phyloP scores from a whole-genome alignment of 2,888 invertebrate genomes.

The Torymus tubicola region DNA sequence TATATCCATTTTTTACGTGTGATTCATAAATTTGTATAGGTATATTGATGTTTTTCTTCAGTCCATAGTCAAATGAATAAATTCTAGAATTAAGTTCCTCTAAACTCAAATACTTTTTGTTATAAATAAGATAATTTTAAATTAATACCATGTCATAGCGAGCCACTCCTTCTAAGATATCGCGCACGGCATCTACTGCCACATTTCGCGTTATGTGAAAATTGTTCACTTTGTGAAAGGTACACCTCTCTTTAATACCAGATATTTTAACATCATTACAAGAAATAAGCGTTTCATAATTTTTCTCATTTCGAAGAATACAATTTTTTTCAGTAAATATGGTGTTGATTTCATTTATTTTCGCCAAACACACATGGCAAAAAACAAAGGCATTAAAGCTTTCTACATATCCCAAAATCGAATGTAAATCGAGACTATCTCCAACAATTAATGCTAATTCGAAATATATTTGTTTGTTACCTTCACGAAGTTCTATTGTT shows the following conservation, averaged over 20 bases:
- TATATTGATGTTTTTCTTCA: conserved; percentile 26
- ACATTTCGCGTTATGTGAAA: conserved; percentile 57
- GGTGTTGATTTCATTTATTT: conserved; percentile 32
- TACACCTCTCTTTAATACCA: conserved; percentile 54
- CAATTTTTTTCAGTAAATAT: conserved; percentile 42
- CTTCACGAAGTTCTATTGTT: conserved; percentile 23
- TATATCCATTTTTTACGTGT: conserved; percentile 24
- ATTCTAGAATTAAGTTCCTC: conserved; percentile 37
- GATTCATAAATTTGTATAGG: conserved; percentile 35
- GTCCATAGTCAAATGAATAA: conserved; percentile 39
- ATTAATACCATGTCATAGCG: conserved; percentile 55
- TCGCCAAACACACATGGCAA: conserved; percentile 56
- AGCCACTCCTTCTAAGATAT: conserved; percentile 56
- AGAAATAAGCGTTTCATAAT: conserved; percentile 52
- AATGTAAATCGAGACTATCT: conserved; percentile 53
- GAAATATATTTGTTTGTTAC: conserved; percentile 31
- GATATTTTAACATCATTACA: conserved; percentile 33
- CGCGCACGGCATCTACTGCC: conserved; percentile 58
- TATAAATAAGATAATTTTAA: conserved; percentile 46
- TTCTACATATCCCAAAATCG: conserved; percentile 56
- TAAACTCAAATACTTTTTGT: conserved; percentile 28
- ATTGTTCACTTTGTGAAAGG: conserved; percentile 45
- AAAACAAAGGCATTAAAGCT: conserved; percentile 53
- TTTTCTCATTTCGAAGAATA: conserved; percentile 42
- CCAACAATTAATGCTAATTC: conserved; percentile 39